Evolutionary conservation across 2,113 vertebrate genomes (phyloP).

Genomic region (Epinephelus cyanopodus): DNA sequence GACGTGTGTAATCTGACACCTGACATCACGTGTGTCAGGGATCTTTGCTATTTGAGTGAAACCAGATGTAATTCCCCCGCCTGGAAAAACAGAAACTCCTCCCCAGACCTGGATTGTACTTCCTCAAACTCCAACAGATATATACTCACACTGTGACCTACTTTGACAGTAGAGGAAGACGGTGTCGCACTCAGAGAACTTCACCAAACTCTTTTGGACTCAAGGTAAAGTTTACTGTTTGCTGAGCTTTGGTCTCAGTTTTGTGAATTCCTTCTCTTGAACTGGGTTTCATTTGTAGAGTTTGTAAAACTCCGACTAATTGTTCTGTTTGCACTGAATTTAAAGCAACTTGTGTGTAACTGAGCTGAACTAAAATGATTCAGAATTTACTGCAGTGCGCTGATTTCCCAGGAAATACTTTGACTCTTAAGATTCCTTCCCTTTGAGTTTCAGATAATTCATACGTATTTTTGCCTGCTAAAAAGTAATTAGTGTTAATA

Average conservation of each 20-base stretch:
- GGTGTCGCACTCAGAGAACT: constrained; percentile 7
- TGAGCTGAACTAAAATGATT: background rate
- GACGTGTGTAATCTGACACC: constrained; percentile 72
- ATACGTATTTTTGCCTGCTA: constrained; percentile 1
- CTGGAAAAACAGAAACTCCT: constrained; percentile 49
- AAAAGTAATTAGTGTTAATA: constrained; percentile 21
- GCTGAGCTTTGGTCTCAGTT: constrained; percentile 4
- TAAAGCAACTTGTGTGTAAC: background rate
- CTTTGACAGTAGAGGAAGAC: constrained; percentile 39
- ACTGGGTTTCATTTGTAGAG: background rate
- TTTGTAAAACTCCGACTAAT: background rate
- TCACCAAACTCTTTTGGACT: constrained; percentile 17
- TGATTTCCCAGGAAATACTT: background rate
- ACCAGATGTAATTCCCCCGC: constrained; percentile 76
- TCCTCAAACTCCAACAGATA: constrained; percentile 78
- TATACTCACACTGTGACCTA: constrained; percentile 65
- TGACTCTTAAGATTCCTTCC: background rate
- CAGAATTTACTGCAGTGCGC: background rate
- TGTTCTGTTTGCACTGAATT: background rate
- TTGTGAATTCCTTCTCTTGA: background rate
- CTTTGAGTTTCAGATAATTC: background rate
- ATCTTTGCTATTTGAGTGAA: constrained; percentile 47
- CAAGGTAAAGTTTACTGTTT: constrained; percentile 59
- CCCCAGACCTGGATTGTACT: constrained; percentile 63
- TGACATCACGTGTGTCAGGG: constrained; percentile 72